Percentiles rank a stretch among this genome's conserved stretches.
phyloP scores from a whole-genome alignment of 2,797 vertebrate genomes.

The Chlorospingus semifuscus region DNA sequence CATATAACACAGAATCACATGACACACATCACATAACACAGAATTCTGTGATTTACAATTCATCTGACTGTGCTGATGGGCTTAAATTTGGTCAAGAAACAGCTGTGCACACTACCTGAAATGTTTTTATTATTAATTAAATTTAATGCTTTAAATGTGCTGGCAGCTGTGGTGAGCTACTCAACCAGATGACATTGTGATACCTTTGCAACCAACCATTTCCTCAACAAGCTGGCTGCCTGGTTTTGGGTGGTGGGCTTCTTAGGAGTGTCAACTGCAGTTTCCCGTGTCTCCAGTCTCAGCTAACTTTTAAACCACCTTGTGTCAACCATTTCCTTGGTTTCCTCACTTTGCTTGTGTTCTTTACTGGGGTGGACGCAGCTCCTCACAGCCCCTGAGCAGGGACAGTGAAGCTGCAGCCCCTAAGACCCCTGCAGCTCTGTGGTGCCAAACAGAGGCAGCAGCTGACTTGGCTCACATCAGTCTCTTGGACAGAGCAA shows the following conservation, averaged over 20 bases:
- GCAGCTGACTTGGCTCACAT: rapidly evolving
- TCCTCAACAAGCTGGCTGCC: not conserved
- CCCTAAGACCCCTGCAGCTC: rapidly evolving
- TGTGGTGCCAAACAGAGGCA: not conserved
- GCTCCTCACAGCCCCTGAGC: not conserved
- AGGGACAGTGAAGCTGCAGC: not conserved
- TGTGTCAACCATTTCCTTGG: not conserved
- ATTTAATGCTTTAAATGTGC: not conserved
- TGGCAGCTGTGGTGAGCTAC: not conserved
- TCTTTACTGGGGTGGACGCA: rapidly evolving
- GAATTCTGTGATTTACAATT: not conserved
- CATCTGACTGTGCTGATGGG: not conserved
- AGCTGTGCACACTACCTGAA: not conserved
- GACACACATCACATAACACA: not conserved
- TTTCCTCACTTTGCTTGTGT: not conserved
- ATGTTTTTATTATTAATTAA: not conserved
- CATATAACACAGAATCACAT: not conserved
- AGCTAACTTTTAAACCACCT: not conserved
- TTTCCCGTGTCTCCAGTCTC: not conserved
- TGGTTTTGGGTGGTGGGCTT: not conserved
- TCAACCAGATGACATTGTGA: not conserved
- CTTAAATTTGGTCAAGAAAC: not conserved
- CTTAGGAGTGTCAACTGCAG: not conserved
- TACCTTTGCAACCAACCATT: not conserved
- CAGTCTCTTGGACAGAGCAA: not conserved